Conservation (phyloP, 92 coral and sea anemone genomes). For the Paragorgia papillata region DNA sequence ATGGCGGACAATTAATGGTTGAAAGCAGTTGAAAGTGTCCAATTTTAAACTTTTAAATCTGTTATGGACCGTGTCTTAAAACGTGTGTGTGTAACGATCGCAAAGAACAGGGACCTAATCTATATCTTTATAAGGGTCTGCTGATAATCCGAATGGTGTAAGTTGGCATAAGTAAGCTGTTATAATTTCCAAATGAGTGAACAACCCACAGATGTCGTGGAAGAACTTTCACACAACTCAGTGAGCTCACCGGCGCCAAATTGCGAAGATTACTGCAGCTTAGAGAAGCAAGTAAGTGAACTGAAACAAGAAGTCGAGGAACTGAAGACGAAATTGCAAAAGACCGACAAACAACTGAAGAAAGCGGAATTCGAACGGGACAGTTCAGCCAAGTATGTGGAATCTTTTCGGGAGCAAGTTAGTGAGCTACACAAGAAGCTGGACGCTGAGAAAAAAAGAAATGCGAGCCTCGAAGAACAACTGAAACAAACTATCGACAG, state of each 20-base stretch:
- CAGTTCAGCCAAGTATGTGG: constrained; percentile 73
- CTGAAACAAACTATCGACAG: neutral
- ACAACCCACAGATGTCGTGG: too few relatives aligned
- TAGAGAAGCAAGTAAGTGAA: constrained; percentile 53
- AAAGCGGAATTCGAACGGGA: constrained; percentile 91
- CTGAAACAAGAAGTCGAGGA: constrained; percentile 58
- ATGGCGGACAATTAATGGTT: too few relatives aligned
- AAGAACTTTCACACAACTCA: too few relatives aligned
- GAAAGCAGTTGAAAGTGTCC: too few relatives aligned
- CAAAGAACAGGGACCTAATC: too few relatives aligned
- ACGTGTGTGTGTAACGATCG: too few relatives aligned
- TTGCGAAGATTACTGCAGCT: constrained; percentile 14
- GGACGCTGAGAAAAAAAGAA: constrained; percentile 72
- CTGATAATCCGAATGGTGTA: too few relatives aligned
- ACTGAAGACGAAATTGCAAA: constrained; percentile 62
- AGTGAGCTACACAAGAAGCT: constrained; percentile 75
- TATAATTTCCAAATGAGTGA: too few relatives aligned
- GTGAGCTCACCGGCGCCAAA: neutral
- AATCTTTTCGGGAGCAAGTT: constrained; percentile 74
- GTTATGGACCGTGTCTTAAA: too few relatives aligned
- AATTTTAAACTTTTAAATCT: too few relatives aligned
- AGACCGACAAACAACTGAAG: constrained; percentile 70
- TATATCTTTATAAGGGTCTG: too few relatives aligned
- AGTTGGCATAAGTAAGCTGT: too few relatives aligned
- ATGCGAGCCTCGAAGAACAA: constrained; percentile 31